Percentiles rank a stretch among this genome's conserved stretches.
Conservation (phyloP, 2,797 vertebrate genomes). For the Acrossocheilus wenchowensis region DNA sequence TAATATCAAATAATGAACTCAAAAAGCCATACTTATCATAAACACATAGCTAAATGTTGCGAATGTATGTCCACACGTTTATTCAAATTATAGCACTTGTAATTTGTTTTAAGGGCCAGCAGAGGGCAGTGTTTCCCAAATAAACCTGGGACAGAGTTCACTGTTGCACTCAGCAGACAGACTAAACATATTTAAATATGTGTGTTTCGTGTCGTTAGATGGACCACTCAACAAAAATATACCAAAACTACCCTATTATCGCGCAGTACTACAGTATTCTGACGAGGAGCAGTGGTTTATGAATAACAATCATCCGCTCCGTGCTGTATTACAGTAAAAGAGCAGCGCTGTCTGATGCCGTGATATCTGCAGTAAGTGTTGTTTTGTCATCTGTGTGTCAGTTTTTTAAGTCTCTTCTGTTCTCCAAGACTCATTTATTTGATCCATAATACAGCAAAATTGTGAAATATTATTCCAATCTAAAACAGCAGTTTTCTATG, state of each 20-base stretch:
- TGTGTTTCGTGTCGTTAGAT: not conserved
- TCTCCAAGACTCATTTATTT: no score
- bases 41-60: not conserved
- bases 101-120: conserved; percentile 7
- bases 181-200: not conserved
- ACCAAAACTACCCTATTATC: not conserved
- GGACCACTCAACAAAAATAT: no score
- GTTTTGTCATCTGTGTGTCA: no score
- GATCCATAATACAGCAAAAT: no score
- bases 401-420: no score
- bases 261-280: no score
- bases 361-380: no score
- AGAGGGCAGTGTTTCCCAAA: conserved; percentile 48
- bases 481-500: no score
- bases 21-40: not conserved
- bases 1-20: not conserved
- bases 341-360: no score
- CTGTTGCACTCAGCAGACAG: no score
- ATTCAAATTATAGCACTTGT: not conserved
- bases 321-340: not conserved
- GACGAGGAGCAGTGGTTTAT: no score
- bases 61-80: not conserved
- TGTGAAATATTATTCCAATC: no score
- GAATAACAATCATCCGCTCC: not conserved
- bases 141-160: not conserved